Percentiles rank a stretch among this genome's conserved stretches.
These are phyloP conservation scores for Drosophila paramelanica DNA, from an alignment of 2,888 invertebrate species.

Conservation along the genomic window DNA sequence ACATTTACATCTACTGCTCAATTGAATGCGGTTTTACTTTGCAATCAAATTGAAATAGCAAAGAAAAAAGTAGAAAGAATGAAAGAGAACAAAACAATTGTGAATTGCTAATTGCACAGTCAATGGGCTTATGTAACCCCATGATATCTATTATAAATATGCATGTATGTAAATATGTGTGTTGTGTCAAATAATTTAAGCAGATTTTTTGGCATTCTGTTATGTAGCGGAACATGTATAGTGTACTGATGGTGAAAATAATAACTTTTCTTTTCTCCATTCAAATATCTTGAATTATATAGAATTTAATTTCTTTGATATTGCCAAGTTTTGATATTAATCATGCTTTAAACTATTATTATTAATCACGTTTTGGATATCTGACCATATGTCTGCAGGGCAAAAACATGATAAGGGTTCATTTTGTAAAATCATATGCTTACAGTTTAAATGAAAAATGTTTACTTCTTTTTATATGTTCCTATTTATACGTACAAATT, in stretches of 20 bases:
- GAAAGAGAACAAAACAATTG: constrained; percentile 22
- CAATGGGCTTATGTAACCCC: constrained; percentile 66
- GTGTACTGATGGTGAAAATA: too few relatives aligned
- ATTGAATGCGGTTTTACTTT: constrained; percentile 47
- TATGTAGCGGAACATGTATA: constrained; percentile 7
- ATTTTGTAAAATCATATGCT: too few relatives aligned
- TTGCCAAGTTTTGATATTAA: too few relatives aligned
- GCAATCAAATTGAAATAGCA: constrained; percentile 40
- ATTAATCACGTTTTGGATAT: not conserved
- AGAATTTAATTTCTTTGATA: too few relatives aligned
- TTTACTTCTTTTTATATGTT: constrained; percentile 9
- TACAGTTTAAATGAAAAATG: not conserved
- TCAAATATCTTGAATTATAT: too few relatives aligned
- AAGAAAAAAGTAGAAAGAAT: constrained; percentile 13
- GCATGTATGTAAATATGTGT: constrained; percentile 24
- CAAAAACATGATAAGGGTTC: too few relatives aligned
- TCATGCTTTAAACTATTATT: not conserved
- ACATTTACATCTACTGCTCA: constrained; percentile 25
- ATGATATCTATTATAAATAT: constrained; percentile 30
- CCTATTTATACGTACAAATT: constrained; percentile 26
- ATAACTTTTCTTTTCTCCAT: too few relatives aligned
- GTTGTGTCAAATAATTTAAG: constrained; percentile 9
- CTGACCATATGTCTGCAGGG: too few relatives aligned
- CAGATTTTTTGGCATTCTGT: too few relatives aligned
- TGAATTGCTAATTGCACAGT: constrained; percentile 60